Evolutionary conservation across 2,888 invertebrate genomes (phyloP).

Genomic region (Anorthoa munda): DNA sequence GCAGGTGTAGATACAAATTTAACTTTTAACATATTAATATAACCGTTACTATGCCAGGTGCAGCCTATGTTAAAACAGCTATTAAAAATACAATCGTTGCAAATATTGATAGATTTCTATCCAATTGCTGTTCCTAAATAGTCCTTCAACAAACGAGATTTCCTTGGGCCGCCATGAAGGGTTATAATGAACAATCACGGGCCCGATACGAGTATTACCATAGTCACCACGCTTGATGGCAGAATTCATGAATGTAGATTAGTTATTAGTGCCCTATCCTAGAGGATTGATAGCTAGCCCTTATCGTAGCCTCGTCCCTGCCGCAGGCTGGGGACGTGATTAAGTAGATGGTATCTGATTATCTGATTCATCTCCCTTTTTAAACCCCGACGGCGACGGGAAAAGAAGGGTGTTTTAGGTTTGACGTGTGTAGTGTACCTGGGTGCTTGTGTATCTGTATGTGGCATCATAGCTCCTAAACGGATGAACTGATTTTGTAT

Average conservation of each 20-base stretch:
- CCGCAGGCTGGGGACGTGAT: constrained; percentile 4
- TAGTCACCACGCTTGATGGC: constrained; percentile 19
- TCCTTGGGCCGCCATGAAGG: background rate
- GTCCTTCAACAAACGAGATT: background rate
- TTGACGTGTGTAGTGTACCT: no score
- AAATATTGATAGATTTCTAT: background rate
- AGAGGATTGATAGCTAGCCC: constrained; percentile 15
- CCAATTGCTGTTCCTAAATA: constrained; percentile 1
- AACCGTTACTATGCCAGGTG: no score
- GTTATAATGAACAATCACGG: constrained; percentile 33
- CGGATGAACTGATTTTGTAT: no score
- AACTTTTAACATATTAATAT: no score
- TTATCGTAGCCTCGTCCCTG: background rate
- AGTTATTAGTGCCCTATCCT: constrained; percentile 41
- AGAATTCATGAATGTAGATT: constrained; percentile 59
- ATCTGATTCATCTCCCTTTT: background rate
- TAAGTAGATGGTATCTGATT: background rate
- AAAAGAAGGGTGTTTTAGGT: no score
- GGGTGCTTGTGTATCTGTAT: no score
- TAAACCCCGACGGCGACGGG: no score
- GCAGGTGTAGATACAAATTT: no score
- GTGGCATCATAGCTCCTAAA: no score
- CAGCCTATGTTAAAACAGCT: background rate
- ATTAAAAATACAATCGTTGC: background rate
- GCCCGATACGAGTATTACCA: constrained; percentile 16